A percentile compares a stretch with the other conserved stretches of the same genome.
Conservation (phyloP, 92 coral and sea anemone genomes). For the Zoanthus solanderi region DNA sequence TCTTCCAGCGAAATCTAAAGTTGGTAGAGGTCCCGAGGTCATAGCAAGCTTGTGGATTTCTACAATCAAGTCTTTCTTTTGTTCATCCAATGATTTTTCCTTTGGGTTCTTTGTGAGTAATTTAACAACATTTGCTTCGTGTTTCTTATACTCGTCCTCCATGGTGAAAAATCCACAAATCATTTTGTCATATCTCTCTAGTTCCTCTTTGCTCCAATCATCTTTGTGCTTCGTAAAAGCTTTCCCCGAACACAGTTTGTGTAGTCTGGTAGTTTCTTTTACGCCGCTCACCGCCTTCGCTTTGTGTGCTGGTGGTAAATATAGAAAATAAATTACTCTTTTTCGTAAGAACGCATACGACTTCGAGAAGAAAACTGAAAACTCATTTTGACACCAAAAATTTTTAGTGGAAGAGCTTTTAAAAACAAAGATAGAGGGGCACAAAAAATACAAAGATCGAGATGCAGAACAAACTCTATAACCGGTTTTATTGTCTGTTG, state of each 20-base stretch:
- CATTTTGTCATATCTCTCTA: conserved; percentile 75
- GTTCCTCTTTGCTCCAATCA: conserved; percentile 70
- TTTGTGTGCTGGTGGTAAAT: conserved; percentile 51
- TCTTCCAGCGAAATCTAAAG: conserved; percentile 63
- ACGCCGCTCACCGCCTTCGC: conserved; percentile 84
- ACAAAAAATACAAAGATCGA: too few relatives aligned
- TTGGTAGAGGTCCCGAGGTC: conserved; percentile 92
- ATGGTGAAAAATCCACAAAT: conserved; percentile 89
- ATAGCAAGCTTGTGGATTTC: conserved; percentile 90
- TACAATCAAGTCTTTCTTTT: conserved; percentile 80
- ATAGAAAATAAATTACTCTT: not conserved
- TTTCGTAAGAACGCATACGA: not conserved
- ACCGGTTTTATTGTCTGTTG: too few relatives aligned
- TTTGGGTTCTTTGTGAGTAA: conserved; percentile 73
- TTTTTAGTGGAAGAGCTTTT: too few relatives aligned
- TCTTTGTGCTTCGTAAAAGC: conserved; percentile 72
- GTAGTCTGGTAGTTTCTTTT: conserved; percentile 86
- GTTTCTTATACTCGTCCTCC: conserved; percentile 83
- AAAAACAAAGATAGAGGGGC: too few relatives aligned
- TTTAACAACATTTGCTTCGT: conserved; percentile 80
- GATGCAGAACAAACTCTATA: too few relatives aligned
- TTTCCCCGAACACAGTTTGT: conserved; percentile 85
- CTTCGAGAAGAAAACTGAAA: too few relatives aligned
- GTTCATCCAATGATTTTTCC: conserved; percentile 78
- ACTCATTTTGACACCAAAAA: too few relatives aligned